phyloP scores from a whole-genome alignment of 2,888 invertebrate genomes.

The Laothoe populi region DNA sequence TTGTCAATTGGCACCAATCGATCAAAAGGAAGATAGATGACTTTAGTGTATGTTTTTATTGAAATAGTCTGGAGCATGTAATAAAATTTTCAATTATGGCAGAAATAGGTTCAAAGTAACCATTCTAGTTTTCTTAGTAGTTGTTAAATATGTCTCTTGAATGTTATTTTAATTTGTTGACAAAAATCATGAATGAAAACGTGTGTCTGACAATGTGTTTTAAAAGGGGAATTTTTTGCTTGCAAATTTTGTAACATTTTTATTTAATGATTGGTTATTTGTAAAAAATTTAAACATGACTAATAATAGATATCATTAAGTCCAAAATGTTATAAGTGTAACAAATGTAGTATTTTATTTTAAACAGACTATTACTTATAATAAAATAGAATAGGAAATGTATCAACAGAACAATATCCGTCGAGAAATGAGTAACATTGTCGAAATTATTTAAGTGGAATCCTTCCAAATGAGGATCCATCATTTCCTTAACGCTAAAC shows the following conservation, averaged over 20 bases:
- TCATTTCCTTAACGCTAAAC: conserved; percentile 20
- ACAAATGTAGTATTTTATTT: no score
- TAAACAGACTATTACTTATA: no score
- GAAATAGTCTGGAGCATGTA: no score
- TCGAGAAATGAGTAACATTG: conserved; percentile 20
- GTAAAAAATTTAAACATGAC: no score
- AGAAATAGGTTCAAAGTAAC: not conserved
- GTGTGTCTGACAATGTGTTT: conserved; percentile 18
- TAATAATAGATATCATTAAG: no score
- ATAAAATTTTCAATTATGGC: not conserved
- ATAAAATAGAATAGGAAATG: conserved; percentile 16
- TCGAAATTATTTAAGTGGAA: conserved; percentile 19
- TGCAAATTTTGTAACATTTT: conserved; percentile 3
- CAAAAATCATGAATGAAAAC: conserved; percentile 5
- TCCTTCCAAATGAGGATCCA: conserved; percentile 26
- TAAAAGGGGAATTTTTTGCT: conserved; percentile 4
- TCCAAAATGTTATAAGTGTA: no score
- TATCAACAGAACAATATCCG: conserved; percentile 17
- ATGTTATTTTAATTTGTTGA: not conserved
- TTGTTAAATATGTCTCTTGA: not conserved
- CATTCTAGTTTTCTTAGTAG: not conserved
- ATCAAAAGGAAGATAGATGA: no score
- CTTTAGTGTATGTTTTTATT: no score
- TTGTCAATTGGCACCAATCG: no score
- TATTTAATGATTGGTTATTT: not conserved